phyloP scores from a whole-genome alignment of 2,888 invertebrate genomes.

The Pomacea canaliculata region DNA sequence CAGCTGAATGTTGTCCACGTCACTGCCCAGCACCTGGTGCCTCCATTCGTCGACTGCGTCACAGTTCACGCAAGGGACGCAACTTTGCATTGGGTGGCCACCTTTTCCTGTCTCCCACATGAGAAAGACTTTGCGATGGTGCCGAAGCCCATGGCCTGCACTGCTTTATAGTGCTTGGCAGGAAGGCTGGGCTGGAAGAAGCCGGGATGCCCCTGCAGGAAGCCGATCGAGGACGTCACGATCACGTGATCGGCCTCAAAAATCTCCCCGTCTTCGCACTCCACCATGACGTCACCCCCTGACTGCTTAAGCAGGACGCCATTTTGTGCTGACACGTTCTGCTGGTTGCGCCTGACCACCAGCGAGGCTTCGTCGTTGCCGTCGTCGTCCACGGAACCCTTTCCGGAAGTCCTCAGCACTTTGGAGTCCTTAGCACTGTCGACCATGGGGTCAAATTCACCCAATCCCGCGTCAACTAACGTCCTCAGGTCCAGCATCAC shows the following conservation, averaged over 20 bases:
- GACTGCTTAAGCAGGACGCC: too few species aligned
- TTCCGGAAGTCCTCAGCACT: not conserved
- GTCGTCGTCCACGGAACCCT: too few species aligned
- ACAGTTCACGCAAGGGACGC: too few species aligned
- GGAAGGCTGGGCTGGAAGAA: constrained; percentile 11
- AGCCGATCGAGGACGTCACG: constrained; percentile 12
- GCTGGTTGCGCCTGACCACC: too few species aligned
- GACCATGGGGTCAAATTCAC: too few species aligned
- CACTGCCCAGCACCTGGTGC: constrained; percentile 10
- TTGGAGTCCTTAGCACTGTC: too few species aligned
- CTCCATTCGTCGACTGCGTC: constrained; percentile 1
- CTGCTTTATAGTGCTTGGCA: not conserved
- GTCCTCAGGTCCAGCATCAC: too few species aligned
- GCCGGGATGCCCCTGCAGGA: constrained; percentile 4
- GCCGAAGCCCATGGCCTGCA: constrained; percentile 17
- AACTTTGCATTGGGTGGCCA: too few species aligned
- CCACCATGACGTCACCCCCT: not conserved
- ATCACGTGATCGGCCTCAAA: constrained; percentile 16
- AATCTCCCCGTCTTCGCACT: constrained; percentile 18
- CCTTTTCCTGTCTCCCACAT: constrained; percentile 4
- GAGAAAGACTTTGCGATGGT: constrained; percentile 20
- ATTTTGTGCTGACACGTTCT: too few species aligned
- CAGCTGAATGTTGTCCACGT: constrained; percentile 1
- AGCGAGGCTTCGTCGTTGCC: too few species aligned
- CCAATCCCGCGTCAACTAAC: too few species aligned